phyloP scores from a whole-genome alignment of 2,797 vertebrate species.

The Hoplostethus atlanticus region DNA sequence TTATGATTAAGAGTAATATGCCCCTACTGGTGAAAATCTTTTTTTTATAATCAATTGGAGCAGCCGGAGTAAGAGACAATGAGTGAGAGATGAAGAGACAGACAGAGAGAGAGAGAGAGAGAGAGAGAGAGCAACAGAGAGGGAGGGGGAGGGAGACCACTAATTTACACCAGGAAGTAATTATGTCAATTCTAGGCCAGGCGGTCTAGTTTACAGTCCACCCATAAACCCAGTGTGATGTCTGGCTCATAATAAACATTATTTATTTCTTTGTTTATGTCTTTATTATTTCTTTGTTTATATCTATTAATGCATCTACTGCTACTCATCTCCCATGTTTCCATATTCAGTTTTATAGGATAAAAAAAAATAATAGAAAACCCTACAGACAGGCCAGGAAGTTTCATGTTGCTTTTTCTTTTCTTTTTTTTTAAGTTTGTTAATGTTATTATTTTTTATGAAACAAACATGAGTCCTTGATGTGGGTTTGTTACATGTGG shows the following conservation, averaged over 20 bases:
- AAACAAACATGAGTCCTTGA: constrained; percentile 72
- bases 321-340: constrained; percentile 43
- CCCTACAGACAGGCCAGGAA: neutral
- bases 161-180: constrained; percentile 88
- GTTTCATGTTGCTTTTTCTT: neutral
- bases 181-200: constrained; percentile 85
- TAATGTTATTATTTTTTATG: constrained; percentile 72
- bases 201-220: constrained; percentile 81
- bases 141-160: constrained; percentile 49
- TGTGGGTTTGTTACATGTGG: constrained; percentile 78
- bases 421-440: constrained; percentile 22
- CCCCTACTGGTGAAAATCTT: no score
- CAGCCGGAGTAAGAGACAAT: neutral
- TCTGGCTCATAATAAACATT: constrained; percentile 80
- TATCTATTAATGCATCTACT: constrained; percentile 58
- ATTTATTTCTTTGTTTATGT: constrained; percentile 79
- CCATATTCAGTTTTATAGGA: constrained; percentile 47
- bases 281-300: constrained; percentile 80
- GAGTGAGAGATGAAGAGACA: neutral
- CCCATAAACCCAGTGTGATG: constrained; percentile 84
- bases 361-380: constrained; percentile 19
- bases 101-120: constrained; percentile 5
- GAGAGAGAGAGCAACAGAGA: constrained; percentile 30
- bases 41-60: neutral
- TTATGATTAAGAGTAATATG: no score